A percentile compares a stretch with the other conserved stretches of the same genome.
Conservation (phyloP, 2,113 vertebrate genomes). For the Myxocyprinus asiaticus region DNA sequence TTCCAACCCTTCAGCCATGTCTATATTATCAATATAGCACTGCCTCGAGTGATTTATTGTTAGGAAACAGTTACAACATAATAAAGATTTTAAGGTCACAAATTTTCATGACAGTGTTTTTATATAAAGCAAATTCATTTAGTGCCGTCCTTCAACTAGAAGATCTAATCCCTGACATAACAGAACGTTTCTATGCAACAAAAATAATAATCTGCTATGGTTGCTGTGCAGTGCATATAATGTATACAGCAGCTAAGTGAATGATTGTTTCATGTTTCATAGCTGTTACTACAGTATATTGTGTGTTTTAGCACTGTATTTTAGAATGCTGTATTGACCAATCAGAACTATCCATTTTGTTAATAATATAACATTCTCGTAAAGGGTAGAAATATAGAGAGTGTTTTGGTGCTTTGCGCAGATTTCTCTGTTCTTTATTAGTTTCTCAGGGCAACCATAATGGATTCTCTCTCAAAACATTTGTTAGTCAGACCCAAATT, state of each 20-base stretch:
- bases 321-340: neutral
- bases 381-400: neutral
- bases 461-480: constrained; percentile 18
- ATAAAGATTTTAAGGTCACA: too few species aligned
- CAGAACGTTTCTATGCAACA: too few species aligned
- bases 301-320: neutral
- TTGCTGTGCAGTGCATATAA: too few species aligned
- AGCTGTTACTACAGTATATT: neutral
- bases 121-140: neutral
- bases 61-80: too few species aligned
- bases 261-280: neutral
- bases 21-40: too few species aligned
- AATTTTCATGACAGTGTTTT: too few species aligned
- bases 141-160: too few species aligned
- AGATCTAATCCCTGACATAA: too few species aligned
- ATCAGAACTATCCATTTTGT: neutral
- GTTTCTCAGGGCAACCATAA: neutral
- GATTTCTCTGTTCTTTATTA: constrained; percentile 5
- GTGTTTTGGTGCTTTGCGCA: neutral
- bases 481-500: neutral
- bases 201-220: too few species aligned
- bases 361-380: neutral
- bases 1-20: too few species aligned
- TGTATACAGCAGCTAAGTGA: too few species aligned
- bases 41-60: too few species aligned